Evolutionary conservation across 2,797 vertebrate species (phyloP).

Genomic region (Dipus sagitta): DNA sequence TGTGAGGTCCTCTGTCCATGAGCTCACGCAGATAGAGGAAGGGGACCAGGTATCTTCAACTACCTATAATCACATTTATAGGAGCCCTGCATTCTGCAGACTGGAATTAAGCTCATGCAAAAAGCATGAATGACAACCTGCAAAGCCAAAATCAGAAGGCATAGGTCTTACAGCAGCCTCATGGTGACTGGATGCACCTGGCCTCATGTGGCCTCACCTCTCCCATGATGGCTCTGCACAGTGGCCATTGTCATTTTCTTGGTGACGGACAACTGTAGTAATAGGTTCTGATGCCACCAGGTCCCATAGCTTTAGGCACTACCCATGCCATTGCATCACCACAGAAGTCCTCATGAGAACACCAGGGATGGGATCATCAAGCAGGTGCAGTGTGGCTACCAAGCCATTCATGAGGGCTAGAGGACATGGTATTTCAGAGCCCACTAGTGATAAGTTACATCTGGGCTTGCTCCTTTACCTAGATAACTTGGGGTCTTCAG

Average conservation of each 20-base stretch:
- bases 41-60: not conserved
- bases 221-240: fast-evolving
- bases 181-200: not conserved
- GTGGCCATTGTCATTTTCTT: fast-evolving
- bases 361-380: fast-evolving
- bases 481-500: not conserved
- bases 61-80: fast-evolving
- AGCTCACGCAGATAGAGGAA: not conserved
- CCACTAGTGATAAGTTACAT: fast-evolving
- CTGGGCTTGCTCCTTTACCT: not conserved
- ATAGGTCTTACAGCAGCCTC: fast-evolving
- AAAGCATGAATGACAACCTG: fast-evolving
- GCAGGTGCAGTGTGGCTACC: too few relatives aligned
- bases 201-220: fast-evolving
- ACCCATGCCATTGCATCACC: not conserved
- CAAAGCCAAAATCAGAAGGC: not conserved
- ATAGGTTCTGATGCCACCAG: fast-evolving
- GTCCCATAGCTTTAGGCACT: fast-evolving
- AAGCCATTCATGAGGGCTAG: fast-evolving
- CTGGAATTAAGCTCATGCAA: fast-evolving
- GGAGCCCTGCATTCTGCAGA: fast-evolving
- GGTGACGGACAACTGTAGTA: fast-evolving
- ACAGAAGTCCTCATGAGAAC: fast-evolving
- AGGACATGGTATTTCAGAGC: fast-evolving
- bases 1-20: fast-evolving